Conservation (phyloP, 2,797 vertebrate genomes). For the Protosalanx chinensis region DNA sequence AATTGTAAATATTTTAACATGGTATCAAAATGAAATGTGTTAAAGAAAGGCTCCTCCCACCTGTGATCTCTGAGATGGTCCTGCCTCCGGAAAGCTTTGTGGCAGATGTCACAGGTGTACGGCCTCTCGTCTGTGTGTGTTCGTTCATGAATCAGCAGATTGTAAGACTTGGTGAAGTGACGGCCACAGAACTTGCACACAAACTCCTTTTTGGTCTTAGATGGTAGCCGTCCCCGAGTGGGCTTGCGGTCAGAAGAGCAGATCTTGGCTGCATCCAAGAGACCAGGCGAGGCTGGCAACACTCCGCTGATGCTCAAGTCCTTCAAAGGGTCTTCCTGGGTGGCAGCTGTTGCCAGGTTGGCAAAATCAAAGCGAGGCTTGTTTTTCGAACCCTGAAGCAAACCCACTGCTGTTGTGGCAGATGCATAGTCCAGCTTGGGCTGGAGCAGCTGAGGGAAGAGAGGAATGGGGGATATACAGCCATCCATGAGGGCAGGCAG, state of each 20-base stretch:
- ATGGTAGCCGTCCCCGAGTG: constrained; percentile 81
- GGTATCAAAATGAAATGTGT: not conserved
- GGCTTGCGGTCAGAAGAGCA: constrained; percentile 87
- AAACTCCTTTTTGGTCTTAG: constrained; percentile 92
- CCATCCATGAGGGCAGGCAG: constrained; percentile 79
- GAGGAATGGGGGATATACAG: constrained; percentile 83
- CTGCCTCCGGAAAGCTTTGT: constrained; percentile 89
- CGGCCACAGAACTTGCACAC: constrained; percentile 91
- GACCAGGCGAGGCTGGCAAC: constrained; percentile 37
- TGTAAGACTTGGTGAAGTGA: constrained; percentile 91
- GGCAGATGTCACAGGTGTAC: constrained; percentile 90
- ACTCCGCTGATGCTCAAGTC: constrained; percentile 74
- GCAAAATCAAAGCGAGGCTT: constrained; percentile 98
- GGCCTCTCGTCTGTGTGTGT: constrained; percentile 88
- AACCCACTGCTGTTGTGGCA: constrained; percentile 30
- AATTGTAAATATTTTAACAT: not conserved
- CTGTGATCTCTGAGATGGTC: constrained; percentile 89
- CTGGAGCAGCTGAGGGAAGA: constrained; percentile 90
- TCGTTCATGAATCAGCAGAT: constrained; percentile 87
- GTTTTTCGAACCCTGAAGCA: constrained; percentile 70
- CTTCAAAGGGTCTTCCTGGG: constrained; percentile 91
- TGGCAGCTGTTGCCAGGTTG: constrained; percentile 92
- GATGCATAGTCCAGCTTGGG: constrained; percentile 77
- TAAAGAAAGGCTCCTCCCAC: constrained; percentile 51
- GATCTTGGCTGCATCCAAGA: constrained; percentile 89